These are phyloP conservation scores for Phortica okadai DNA, from an alignment of 2,888 invertebrate genomes.

Conservation along the genomic window DNA sequence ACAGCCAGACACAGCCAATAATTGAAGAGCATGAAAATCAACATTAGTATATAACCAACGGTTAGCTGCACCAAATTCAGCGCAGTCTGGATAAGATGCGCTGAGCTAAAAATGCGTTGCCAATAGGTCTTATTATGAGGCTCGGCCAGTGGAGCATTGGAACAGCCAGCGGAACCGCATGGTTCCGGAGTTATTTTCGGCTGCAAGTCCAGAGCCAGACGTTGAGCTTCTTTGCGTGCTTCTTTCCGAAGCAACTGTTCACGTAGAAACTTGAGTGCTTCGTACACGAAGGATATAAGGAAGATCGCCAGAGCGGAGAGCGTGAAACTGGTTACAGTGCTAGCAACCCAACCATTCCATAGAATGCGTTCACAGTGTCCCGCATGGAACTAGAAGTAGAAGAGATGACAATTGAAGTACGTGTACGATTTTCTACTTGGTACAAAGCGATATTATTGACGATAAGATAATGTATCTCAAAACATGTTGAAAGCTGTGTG, in stretches of 20 bases:
- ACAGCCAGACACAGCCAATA: conserved; percentile 75
- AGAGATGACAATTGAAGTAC: not conserved
- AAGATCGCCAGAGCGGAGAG: conserved; percentile 94
- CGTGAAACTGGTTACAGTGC: conserved; percentile 85
- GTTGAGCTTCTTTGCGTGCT: conserved; percentile 56
- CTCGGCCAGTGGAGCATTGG: conserved; percentile 60
- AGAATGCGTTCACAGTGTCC: conserved; percentile 87
- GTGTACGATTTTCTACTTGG: too few relatives aligned
- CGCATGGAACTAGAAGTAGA: conserved; percentile 83
- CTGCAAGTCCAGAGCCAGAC: conserved; percentile 55
- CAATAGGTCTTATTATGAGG: conserved; percentile 51
- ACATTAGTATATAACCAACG: conserved; percentile 74
- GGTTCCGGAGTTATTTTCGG: conserved; percentile 48
- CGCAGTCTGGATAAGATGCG: conserved; percentile 70
- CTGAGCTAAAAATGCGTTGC: conserved; percentile 60
- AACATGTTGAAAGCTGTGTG: too few relatives aligned
- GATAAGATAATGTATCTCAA: conserved; percentile 20
- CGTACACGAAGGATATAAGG: conserved; percentile 93
- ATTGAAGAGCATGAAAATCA: conserved; percentile 75
- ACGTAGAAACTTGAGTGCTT: conserved; percentile 92
- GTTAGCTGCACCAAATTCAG: conserved; percentile 72
- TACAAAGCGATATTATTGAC: conserved; percentile 16
- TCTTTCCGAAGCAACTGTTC: conserved; percentile 72
- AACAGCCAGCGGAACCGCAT: conserved; percentile 50
- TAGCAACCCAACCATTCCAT: conserved; percentile 87